These are phyloP conservation scores for Eospalax fontanierii DNA, from an alignment of 2,797 vertebrate genomes.

Conservation along the genomic window DNA sequence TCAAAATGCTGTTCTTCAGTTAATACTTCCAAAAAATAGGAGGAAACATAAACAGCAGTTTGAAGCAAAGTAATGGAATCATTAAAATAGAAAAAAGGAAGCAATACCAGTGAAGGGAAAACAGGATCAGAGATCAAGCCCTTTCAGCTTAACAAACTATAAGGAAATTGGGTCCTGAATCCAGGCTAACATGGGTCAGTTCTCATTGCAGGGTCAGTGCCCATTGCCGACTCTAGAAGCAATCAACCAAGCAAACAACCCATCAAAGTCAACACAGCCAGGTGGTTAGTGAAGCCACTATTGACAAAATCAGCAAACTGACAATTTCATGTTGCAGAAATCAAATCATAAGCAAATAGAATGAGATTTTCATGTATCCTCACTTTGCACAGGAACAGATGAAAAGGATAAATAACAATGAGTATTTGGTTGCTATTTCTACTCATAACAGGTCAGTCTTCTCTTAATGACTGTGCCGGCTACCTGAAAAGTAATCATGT, in stretches of 20 bases:
- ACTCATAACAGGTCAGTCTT: background rate
- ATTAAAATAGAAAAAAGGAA: slow-evolving; percentile 58
- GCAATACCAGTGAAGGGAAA: background rate
- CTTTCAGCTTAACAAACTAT: slow-evolving; percentile 5
- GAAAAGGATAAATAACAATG: slow-evolving; percentile 35
- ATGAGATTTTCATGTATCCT: background rate
- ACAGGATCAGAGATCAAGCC: background rate
- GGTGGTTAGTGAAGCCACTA: background rate
- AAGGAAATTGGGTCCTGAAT: background rate
- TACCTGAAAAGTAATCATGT: slow-evolving; percentile 61
- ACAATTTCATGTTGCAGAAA: slow-evolving; percentile 24
- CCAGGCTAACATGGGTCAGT: background rate
- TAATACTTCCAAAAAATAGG: slow-evolving; percentile 22
- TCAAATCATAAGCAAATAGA: slow-evolving; percentile 52
- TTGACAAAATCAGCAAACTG: slow-evolving; percentile 41
- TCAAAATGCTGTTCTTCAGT: slow-evolving; percentile 55
- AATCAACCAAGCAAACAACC: slow-evolving; percentile 1
- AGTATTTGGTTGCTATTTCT: background rate
- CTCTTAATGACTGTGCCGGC: background rate
- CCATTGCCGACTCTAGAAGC: background rate
- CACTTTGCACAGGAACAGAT: background rate
- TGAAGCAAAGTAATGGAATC: background rate
- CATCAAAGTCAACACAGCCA: background rate
- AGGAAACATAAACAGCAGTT: background rate
- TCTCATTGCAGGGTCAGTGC: no score